Conservation (phyloP, 2,888 invertebrate genomes). For the Cheilosia variabilis region DNA sequence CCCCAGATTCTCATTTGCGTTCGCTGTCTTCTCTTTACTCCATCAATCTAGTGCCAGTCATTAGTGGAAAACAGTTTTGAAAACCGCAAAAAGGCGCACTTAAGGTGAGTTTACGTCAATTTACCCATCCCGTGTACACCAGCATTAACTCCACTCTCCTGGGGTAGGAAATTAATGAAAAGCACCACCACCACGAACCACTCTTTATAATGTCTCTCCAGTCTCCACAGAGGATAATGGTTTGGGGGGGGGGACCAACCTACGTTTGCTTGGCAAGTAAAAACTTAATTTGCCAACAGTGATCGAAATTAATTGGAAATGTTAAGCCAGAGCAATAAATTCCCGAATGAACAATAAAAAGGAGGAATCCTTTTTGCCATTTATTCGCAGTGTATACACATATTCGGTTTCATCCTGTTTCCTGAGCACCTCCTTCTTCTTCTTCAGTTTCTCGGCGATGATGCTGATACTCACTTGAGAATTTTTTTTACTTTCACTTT, state of each 20-base stretch:
- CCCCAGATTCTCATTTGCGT: conserved; percentile 9
- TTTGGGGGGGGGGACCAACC: not conserved
- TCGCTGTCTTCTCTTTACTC: conserved; percentile 42
- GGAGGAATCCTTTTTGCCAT: conserved; percentile 71
- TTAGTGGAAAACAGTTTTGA: conserved; percentile 67
- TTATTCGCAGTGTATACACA: conserved; percentile 10
- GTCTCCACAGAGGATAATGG: conserved; percentile 46
- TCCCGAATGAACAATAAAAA: conserved; percentile 72
- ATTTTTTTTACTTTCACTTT: conserved; percentile 60
- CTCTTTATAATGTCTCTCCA: conserved; percentile 58
- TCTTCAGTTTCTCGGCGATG: not conserved
- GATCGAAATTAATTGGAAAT: conserved; percentile 76
- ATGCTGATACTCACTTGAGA: conserved; percentile 19
- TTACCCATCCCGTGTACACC: conserved; percentile 33
- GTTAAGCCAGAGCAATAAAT: conserved; percentile 74
- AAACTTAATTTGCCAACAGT: conserved; percentile 75
- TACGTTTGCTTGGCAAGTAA: conserved; percentile 59
- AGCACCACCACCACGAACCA: conserved; percentile 34
- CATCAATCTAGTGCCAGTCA: conserved; percentile 67
- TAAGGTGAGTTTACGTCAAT: conserved; percentile 71
- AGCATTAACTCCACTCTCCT: not conserved
- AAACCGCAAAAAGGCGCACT: conserved; percentile 69
- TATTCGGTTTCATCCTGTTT: conserved; percentile 20
- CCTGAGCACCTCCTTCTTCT: not conserved
- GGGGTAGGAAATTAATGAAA: conserved; percentile 66